Evolutionary conservation across 1,140 invertebrate species (phyloP).

Genomic region (Brachystomella parvula): DNA sequence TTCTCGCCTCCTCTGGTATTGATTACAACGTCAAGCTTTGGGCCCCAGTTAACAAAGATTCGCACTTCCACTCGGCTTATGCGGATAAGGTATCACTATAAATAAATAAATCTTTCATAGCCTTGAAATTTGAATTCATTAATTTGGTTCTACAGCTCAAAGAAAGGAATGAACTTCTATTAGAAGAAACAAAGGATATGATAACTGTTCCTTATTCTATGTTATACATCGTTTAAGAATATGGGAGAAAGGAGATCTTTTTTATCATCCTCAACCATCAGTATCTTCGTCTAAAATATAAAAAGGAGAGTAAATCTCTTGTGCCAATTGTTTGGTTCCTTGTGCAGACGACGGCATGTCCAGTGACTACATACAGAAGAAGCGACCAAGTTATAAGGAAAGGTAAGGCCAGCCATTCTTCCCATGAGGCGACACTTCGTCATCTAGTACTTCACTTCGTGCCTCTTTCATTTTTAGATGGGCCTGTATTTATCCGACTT

Average conservation of each 20-base stretch:
- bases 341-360: no score
- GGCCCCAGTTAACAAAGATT: conserved; percentile 55
- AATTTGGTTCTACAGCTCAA: conserved; percentile 60
- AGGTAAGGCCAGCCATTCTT: no score
- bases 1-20: conserved; percentile 78
- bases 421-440: not conserved
- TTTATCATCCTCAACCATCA: no score
- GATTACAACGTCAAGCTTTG: conserved; percentile 85
- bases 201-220: conserved; percentile 82
- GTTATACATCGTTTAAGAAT: no score
- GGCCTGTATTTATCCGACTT: conserved; percentile 94
- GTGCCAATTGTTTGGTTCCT: no score
- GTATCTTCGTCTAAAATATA: no score
- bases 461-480: conserved; percentile 58
- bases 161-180: conserved; percentile 71
- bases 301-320: no score
- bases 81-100: conserved; percentile 66
- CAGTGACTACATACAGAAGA: conserved; percentile 42
- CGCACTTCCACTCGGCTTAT: conserved; percentile 55
- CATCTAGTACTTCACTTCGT: no score
- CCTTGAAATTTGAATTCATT: no score
- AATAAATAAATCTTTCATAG: no score
- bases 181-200: conserved; percentile 80
- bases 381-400: conserved; percentile 59
- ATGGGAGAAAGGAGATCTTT: no score